Base-by-base conservation (phyloP, 1,140 invertebrate species). In the Saxidomus purpurata region DNA sequence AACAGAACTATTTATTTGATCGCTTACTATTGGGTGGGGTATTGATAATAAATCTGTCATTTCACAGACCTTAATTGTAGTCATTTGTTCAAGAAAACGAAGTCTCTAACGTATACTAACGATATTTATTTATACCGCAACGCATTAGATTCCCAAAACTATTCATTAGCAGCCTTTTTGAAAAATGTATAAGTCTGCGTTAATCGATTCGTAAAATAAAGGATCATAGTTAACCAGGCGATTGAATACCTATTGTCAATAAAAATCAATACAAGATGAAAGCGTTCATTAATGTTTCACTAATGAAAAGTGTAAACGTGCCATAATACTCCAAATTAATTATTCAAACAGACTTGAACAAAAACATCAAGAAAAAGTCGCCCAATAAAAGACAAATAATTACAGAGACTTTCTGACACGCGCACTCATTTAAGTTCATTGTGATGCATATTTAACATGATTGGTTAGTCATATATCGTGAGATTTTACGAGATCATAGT, bases 281-380 rank as follows among this genome's bases (percentile, higher is more conserved):
- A 77, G 74, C 74, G 43, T 77, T 47, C 43, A 52, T 77, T 77
- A 49, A 77, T 77, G 74, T 77, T 77, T 77, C 28, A 77, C 43
- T 19, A 77, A 77, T 47, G 43, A 52, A 77, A 47, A 77, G 43
- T 31, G 38, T 47, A 47, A 47, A 77, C 43, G 43, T 6, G n/a
- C 13, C 1, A 77, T 47, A 52, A 77, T 34, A 49, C 40, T 52
- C 25, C 11, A 77, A 77, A 77, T 77, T 77, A 77, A 77, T 77
- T 77, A 77, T 77, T 77, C 74, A 77, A 77, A 52, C n/a, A n/a
- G n/a, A n/a, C n/a, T n/a, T n/a, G n/a, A n/a, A n/a, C 40, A 28
- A 77, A 52, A 77, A 77, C 74, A 47, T 47, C 43, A 49, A 47
- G 74, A 77, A 77, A 28, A 4, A 52, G 43, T 28, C 8, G 9